phyloP scores from a whole-genome alignment of 2,797 vertebrate species.

The Pangasius krempfi region DNA sequence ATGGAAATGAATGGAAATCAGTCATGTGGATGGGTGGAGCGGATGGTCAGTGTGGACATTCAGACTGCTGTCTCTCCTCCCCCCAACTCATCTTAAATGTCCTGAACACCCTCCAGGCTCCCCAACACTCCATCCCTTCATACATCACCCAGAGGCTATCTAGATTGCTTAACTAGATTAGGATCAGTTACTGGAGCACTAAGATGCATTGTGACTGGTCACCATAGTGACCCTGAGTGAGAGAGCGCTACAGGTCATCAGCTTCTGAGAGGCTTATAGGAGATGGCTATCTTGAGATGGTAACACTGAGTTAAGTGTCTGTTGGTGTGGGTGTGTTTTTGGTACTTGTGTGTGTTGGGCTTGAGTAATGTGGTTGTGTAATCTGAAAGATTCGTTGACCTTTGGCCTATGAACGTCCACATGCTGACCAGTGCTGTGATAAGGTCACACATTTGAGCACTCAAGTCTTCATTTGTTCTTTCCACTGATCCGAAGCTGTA shows the following conservation, averaged over 20 bases:
- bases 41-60: constrained; percentile 14
- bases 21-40: constrained; percentile 18
- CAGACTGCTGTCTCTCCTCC: constrained; percentile 32
- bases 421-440: constrained; percentile 12
- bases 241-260: constrained; percentile 58
- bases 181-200: constrained; percentile 48
- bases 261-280: constrained; percentile 67
- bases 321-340: constrained; percentile 36
- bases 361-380: constrained; percentile 40
- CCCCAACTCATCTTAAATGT: constrained; percentile 45
- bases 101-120: constrained; percentile 20
- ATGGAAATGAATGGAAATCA: constrained; percentile 23
- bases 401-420: constrained; percentile 31
- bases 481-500: constrained; percentile 13
- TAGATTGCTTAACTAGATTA: constrained; percentile 48
- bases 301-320: constrained; percentile 38
- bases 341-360: constrained; percentile 30
- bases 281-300: constrained; percentile 66
- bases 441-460: constrained; percentile 20
- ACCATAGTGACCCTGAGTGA: constrained; percentile 39
- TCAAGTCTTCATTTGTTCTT: not conserved
- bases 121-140: constrained; percentile 38
- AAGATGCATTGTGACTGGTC: constrained; percentile 52
- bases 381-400: constrained; percentile 42
- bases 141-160: constrained; percentile 55